A percentile compares a stretch with the other conserved stretches of the same genome.
These are phyloP conservation scores for Euthynnus affinis DNA, from an alignment of 2,797 vertebrate species.

Conservation along the genomic window DNA sequence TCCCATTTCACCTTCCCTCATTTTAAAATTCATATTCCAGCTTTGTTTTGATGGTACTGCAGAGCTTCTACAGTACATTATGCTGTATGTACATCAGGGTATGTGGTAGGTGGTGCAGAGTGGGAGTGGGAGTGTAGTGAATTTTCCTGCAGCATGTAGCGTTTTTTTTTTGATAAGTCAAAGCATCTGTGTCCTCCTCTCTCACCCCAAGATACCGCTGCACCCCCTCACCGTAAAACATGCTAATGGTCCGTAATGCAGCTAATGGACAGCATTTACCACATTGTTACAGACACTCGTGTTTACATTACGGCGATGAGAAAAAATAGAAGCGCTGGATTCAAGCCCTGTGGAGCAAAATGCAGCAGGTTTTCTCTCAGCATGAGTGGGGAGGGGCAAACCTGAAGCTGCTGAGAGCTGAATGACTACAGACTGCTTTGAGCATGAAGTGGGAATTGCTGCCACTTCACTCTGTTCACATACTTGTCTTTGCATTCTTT, in stretches of 20 bases:
- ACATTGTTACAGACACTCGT: slow-evolving; percentile 34
- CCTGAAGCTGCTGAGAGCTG: slow-evolving; percentile 2
- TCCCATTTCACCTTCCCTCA: background rate
- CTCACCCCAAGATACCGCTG: slow-evolving; percentile 16
- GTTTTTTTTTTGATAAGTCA: background rate
- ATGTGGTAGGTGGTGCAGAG: background rate
- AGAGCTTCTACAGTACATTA: background rate
- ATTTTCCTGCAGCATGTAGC: slow-evolving; percentile 1
- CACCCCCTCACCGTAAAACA: slow-evolving; percentile 37
- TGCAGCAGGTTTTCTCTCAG: slow-evolving; percentile 13
- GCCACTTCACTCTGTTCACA: background rate
- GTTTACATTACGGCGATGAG: slow-evolving; percentile 35
- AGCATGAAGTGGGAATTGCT: slow-evolving; percentile 8
- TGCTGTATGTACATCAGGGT: background rate
- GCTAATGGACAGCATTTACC: slow-evolving; percentile 57
- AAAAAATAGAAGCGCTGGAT: slow-evolving; percentile 19
- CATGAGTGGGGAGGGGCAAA: background rate
- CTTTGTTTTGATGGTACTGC: background rate
- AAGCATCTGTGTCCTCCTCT: background rate
- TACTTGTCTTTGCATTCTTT: slow-evolving; percentile 8
- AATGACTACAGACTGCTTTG: background rate
- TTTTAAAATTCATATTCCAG: slow-evolving; percentile 6
- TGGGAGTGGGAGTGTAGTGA: background rate
- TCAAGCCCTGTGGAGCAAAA: slow-evolving; percentile 18
- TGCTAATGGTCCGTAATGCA: slow-evolving; percentile 56